Evolutionary conservation across 2,113 vertebrate genomes (phyloP).

Genomic region (Baryphthengus martii): DNA sequence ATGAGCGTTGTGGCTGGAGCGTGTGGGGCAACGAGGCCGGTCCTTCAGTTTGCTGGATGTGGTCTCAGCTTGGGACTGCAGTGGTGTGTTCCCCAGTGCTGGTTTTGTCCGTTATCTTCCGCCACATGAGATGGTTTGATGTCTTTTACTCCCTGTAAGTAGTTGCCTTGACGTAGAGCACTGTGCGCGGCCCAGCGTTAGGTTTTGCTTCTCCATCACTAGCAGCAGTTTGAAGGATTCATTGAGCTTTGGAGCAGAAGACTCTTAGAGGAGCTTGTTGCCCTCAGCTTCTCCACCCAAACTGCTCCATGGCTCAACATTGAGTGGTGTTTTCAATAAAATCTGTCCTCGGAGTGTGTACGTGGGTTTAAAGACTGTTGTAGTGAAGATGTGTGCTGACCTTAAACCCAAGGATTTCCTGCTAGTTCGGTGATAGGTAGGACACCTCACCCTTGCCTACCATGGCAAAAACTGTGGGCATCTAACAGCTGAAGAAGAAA

Average conservation of each 20-base stretch:
- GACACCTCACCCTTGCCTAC: not conserved
- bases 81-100: rapidly evolving
- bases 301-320: not conserved
- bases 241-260: not conserved
- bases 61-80: not conserved
- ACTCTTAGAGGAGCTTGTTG: not conserved
- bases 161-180: rapidly evolving
- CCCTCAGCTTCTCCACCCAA: not conserved
- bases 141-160: not conserved
- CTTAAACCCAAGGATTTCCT: not conserved
- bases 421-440: not conserved
- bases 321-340: not conserved
- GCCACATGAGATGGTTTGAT: rapidly evolving
- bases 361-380: not conserved
- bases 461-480: not conserved
- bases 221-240: not conserved
- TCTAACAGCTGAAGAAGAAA: not conserved
- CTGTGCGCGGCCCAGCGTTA: rapidly evolving
- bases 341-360: rapidly evolving
- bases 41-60: not conserved
- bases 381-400: not conserved
- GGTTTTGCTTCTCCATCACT: not conserved
- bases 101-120: not conserved
- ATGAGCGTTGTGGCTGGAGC: not conserved
- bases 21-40: not conserved